phyloP scores from a whole-genome alignment of 2,797 vertebrate species.

The Leucoraja ocellata region DNA sequence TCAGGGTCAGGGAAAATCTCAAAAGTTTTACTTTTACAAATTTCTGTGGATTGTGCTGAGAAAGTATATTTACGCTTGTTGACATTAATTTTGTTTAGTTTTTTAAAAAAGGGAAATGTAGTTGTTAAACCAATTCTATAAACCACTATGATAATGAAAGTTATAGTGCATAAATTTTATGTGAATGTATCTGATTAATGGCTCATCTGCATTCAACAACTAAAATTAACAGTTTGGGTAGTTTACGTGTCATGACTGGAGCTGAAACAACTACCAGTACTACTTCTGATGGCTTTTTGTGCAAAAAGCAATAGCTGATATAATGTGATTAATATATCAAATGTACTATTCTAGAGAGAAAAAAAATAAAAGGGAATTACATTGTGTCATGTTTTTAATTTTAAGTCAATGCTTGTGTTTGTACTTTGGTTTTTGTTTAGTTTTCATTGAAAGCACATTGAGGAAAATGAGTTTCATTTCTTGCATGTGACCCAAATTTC shows the following conservation, averaged over 20 bases:
- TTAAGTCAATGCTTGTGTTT: conserved; percentile 13
- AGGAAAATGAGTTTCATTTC: neutral
- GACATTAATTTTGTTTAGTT: conserved; percentile 24
- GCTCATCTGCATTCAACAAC: conserved; percentile 9
- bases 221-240: neutral
- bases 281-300: conserved; percentile 2
- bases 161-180: neutral
- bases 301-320: conserved; percentile 16
- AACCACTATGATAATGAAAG: neutral
- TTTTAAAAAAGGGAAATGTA: neutral
- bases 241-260: neutral
- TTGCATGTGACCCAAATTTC: neutral
- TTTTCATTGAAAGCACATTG: neutral
- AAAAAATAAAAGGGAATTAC: conserved; percentile 32
- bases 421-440: neutral
- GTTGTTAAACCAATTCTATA: conserved; percentile 16
- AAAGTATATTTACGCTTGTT: conserved; percentile 33
- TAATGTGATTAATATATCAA: conserved; percentile 34
- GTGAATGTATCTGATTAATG: conserved; percentile 33
- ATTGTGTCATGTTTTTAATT: conserved; percentile 28
- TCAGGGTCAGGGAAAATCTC: conserved; percentile 47
- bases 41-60: conserved; percentile 10
- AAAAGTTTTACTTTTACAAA: conserved; percentile 34
- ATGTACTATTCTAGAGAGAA: conserved; percentile 25
- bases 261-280: conserved; percentile 14